These are phyloP conservation scores for Diorhabda carinulata DNA, from an alignment of 1,140 invertebrate genomes.

Conservation along the genomic window DNA sequence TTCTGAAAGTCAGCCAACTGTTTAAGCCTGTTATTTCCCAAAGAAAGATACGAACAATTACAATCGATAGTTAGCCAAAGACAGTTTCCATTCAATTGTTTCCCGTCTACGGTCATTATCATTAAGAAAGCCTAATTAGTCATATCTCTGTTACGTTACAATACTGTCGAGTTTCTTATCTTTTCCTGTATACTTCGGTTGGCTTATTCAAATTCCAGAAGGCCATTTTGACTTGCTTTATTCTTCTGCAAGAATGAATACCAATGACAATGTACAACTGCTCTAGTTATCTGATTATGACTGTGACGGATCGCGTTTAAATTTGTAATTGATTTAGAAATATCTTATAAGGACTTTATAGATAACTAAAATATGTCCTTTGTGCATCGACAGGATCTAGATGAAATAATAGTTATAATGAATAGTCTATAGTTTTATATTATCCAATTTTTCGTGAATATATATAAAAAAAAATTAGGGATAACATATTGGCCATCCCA, in stretches of 20 bases:
- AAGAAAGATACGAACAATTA: not conserved
- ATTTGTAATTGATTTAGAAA: not conserved
- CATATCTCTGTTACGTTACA: not conserved
- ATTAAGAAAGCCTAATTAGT: not conserved
- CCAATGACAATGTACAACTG: not conserved
- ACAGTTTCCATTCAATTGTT: not conserved
- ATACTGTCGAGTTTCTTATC: not conserved
- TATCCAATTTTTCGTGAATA: no score
- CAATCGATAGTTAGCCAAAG: not conserved
- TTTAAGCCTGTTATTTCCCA: not conserved
- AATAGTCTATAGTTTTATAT: no score
- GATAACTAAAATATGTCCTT: no score
- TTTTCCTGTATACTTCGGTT: not conserved
- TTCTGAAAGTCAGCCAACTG: not conserved
- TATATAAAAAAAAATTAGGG: no score
- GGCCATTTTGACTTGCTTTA: not conserved
- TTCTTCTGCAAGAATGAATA: not conserved
- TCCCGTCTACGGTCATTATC: conserved; percentile 1
- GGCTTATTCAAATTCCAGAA: not conserved
- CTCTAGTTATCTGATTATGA: not conserved
- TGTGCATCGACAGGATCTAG: no score
- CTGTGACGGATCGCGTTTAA: not conserved
- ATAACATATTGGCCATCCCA: no score
- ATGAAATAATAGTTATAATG: no score
- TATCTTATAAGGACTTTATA: no score